Percentiles rank a stretch among this genome's conserved stretches.
Evolutionary conservation across 2,797 vertebrate genomes (phyloP).

Genomic region (Enteromius unitaeniatus): DNA sequence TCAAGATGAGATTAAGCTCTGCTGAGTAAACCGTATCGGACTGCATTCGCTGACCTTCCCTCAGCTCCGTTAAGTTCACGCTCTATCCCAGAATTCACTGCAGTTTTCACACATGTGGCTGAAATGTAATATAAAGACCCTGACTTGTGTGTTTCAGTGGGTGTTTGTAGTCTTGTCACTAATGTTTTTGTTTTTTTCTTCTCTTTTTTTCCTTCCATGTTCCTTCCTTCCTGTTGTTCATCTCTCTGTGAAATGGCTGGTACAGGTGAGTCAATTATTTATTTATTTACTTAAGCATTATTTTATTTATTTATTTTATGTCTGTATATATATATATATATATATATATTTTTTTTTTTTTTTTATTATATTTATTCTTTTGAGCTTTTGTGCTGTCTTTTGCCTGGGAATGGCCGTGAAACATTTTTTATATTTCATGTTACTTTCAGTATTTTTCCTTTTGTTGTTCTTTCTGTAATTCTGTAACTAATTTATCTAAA

Average conservation of each 20-base stretch:
- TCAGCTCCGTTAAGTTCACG: slow-evolving; percentile 2
- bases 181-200: slow-evolving; percentile 14
- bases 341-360: too few relatives aligned
- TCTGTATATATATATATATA: too few relatives aligned
- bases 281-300: not conserved
- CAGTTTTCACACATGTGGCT: not conserved
- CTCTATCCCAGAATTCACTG: slow-evolving; percentile 6
- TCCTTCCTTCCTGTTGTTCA: slow-evolving; percentile 14
- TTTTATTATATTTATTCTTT: not conserved
- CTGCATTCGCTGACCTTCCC: slow-evolving; percentile 11
- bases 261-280: slow-evolving; percentile 34
- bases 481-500: not conserved
- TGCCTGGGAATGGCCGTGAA: not conserved
- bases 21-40: slow-evolving; percentile 28
- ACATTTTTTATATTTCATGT: too few relatives aligned
- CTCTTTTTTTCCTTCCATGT: not conserved
- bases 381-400: not conserved
- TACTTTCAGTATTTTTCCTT: not conserved
- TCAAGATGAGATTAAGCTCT: slow-evolving; percentile 37
- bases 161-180: not conserved
- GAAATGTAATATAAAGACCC: not conserved
- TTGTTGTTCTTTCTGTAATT: not conserved
- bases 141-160: not conserved
- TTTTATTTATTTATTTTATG: not conserved
- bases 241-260: not conserved